A percentile compares a stretch with the other conserved stretches of the same genome.
These are phyloP conservation scores for Nemapogon koenigi DNA, from an alignment of 2,888 invertebrate genomes.

Conservation along the genomic window DNA sequence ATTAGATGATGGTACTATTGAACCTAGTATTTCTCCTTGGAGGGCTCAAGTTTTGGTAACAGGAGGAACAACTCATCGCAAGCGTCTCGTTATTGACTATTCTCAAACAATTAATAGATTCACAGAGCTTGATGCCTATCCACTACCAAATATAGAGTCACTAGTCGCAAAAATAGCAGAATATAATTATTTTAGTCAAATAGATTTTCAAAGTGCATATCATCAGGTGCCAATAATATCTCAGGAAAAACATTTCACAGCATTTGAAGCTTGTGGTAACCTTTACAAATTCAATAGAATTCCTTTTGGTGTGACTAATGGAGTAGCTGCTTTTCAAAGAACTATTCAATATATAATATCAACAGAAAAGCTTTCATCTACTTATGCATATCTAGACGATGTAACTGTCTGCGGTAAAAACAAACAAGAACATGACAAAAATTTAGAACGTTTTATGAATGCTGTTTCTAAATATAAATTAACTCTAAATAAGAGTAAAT, in stretches of 20 bases:
- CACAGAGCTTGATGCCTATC: slow-evolving; percentile 5
- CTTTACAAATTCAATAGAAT: slow-evolving; percentile 1
- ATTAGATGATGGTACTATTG: slow-evolving; percentile 3
- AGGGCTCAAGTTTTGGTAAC: slow-evolving; percentile 1
- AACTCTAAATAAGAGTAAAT: background rate
- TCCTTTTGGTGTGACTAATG: slow-evolving; percentile 4
- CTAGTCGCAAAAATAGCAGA: background rate
- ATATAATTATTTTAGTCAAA: background rate
- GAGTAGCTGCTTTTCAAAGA: slow-evolving; percentile 2
- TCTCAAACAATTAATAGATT: slow-evolving; percentile 1
- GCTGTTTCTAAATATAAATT: background rate
- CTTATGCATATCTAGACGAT: background rate
- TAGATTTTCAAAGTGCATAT: background rate
- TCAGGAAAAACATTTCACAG: background rate
- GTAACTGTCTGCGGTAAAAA: background rate
- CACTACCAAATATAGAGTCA: background rate
- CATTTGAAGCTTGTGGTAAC: slow-evolving; percentile 3
- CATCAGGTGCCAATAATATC: slow-evolving; percentile 2
- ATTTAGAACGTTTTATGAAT: background rate
- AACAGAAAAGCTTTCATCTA: background rate
- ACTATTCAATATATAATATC: slow-evolving; percentile 1
- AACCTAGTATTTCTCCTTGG: slow-evolving; percentile 6
- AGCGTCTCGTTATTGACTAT: slow-evolving; percentile 1
- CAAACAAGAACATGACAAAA: background rate
- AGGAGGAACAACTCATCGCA: background rate